Conservation (phyloP, 2,113 vertebrate species). For the Sander vitreus region DNA sequence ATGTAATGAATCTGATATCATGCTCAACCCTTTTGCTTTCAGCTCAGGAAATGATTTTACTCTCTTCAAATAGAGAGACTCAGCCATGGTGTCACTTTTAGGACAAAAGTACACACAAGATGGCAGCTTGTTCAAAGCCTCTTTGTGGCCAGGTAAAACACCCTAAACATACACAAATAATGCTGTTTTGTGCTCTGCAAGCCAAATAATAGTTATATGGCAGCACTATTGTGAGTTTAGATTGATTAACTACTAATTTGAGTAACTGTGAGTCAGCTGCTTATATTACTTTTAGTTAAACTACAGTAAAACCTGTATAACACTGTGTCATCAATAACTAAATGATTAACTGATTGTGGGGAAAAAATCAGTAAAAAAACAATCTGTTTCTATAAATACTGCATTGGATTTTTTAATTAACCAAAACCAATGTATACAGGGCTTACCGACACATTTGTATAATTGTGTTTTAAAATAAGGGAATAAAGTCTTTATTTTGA, state of each 20-base stretch:
- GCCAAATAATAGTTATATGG: not conserved
- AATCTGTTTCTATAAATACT: not conserved
- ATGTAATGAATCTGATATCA: slow-evolving; percentile 72
- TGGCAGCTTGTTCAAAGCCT: slow-evolving; percentile 7
- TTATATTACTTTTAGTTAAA: not conserved
- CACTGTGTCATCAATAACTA: not conserved
- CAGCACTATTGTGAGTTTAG: not conserved
- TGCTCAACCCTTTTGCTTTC: slow-evolving; percentile 49
- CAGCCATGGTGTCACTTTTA: slow-evolving; percentile 31
- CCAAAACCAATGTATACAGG: not conserved
- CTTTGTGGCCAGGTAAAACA: not conserved
- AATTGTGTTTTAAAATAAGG: not conserved
- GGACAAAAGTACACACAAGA: slow-evolving; percentile 29
- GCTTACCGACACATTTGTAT: not conserved
- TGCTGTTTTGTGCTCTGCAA: not conserved
- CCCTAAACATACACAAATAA: not conserved
- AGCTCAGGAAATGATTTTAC: slow-evolving; percentile 55
- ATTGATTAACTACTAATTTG: not conserved
- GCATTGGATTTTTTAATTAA: not conserved
- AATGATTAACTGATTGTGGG: not conserved
- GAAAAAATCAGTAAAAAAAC: no score
- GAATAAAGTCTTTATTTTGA: not conserved
- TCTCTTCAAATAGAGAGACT: slow-evolving; percentile 48
- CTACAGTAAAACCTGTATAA: not conserved
- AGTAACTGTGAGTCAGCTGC: not conserved